Evolutionary conservation across 2,113 vertebrate species (phyloP).

Genomic region (Ceyx margarethae): DNA sequence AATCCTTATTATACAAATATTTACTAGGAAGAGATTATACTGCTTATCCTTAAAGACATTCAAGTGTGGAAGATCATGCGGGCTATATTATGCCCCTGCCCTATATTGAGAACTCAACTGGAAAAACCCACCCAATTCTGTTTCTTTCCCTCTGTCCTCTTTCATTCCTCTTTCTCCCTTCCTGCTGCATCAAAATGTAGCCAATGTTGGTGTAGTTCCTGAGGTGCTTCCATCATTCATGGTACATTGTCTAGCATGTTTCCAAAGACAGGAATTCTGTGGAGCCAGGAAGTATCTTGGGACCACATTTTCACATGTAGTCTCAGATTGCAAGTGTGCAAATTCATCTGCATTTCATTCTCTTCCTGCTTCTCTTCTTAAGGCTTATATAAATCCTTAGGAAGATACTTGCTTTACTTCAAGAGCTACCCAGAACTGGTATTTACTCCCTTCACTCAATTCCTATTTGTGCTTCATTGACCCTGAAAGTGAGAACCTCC

Average conservation of each 20-base stretch:
- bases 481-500: not conserved
- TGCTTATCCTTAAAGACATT: not conserved
- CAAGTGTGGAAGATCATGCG: not conserved
- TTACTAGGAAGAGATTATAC: not conserved
- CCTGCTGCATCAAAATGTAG: not conserved
- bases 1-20: constrained; percentile 32
- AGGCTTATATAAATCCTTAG: not conserved
- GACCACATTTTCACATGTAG: not conserved
- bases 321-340: not conserved
- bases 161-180: not conserved
- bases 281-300: not conserved
- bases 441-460: not conserved
- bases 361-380: not conserved
- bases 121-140: not conserved
- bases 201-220: not conserved
- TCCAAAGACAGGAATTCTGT: not conserved
- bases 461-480: not conserved
- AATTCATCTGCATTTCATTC: rapidly evolving
- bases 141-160: not conserved
- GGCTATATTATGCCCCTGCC: not conserved
- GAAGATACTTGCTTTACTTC: not conserved
- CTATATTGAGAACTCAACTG: not conserved
- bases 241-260: not conserved
- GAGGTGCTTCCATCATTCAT: not conserved
- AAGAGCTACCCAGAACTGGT: not conserved